Base-by-base conservation (phyloP, 2,797 vertebrate species). In the Bufotes viridis region DNA sequence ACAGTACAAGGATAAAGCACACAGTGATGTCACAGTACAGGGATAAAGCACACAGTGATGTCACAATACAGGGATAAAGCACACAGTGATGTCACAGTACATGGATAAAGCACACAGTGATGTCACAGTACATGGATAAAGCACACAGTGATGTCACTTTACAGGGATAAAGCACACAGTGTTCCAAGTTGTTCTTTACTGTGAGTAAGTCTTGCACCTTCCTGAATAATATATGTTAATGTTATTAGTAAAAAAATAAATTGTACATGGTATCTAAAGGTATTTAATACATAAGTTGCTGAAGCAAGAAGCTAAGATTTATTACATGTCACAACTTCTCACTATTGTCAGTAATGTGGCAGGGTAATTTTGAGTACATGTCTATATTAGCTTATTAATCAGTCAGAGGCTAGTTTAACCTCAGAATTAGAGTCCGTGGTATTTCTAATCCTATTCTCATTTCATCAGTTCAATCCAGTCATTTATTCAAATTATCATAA, bases 401-500 rank as follows among this genome's bases (percentile, higher is more conserved):
- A 84, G 82, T 49, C 24, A 18, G 74, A 42, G 53, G 53, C 74
- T 61, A 72, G n/a, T 84, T 80, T 22, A 78, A 61, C 87, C 65
- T 69, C 49, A 55, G 61, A 76, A 84, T 84, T 88, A 84, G 65
- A 63, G 67, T 15, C 76, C 82, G 67, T 84, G n/a, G 65, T 65
- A 78, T 61, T 80, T 63, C 20, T 78, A 87, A 79, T 88, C 29
- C 81, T 78, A 60, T 78, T 83, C 80, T 88, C 22, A 84, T 82
- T 82, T 82, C 69, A 70, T 81, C 53, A 74, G 57, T 65, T 82
- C 86, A 87, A 53, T 49, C 34, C 24, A 83, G 81, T 88, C 82
- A 84, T 84, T 84, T 88, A 80, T 88, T 88, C 53, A 80, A 72
- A 88, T 84, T 84, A 84, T 58, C 55, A 49, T 88, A 88, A 84